Base-by-base conservation (phyloP, 2,113 vertebrate species). In the Protobothrops mucrosquamatus region DNA sequence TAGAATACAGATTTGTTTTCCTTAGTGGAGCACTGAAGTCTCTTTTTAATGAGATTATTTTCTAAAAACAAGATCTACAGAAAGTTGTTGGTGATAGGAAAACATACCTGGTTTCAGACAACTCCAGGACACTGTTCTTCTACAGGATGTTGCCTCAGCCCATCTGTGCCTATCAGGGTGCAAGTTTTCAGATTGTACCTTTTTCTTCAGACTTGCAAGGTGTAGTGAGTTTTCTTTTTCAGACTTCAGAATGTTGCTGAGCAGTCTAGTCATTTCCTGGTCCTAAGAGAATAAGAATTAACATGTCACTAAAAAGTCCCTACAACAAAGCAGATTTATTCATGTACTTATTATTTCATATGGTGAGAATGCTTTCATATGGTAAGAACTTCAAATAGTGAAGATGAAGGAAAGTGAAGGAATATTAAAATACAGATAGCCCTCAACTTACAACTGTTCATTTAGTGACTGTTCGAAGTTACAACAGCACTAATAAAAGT, bases 191-290 rank as follows among this genome's bases (percentile, higher is more conserved):
- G 93, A 34, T 86, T 2, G 85, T 0, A 89, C 87, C 39, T 95
- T 95, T 54, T 98, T 96, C 94, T 96, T 97, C 52, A 22, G 85
- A 93, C 94, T 95, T 14, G 15, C 0, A 0, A 94, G 96, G 94
- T 54, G 95, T 96, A 98, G 97, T 94, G 96, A 96, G 26, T 96
- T 85, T 92, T 24, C 18, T 93, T 94, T 90, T 92, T 96, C 96
- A 0, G 81, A 24, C 92, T 91, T 89, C 95, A 95, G 90, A 92
- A 91, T 96, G 91, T 81, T 95, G 90, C 95, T 94, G 94, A 43
- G 94, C 92, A 96, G 51, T 52, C 94, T 51, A 29, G 92, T 96
- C 93, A 96, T 93, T 94, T 97, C 96, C 96, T 95, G 34, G 0
- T 97, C 97, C 97, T 98, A 96, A 87, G 93, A 92, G 87, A 91